These are phyloP conservation scores for Dromas ardeola DNA, from an alignment of 2,113 vertebrate genomes.

Conservation along the genomic window DNA sequence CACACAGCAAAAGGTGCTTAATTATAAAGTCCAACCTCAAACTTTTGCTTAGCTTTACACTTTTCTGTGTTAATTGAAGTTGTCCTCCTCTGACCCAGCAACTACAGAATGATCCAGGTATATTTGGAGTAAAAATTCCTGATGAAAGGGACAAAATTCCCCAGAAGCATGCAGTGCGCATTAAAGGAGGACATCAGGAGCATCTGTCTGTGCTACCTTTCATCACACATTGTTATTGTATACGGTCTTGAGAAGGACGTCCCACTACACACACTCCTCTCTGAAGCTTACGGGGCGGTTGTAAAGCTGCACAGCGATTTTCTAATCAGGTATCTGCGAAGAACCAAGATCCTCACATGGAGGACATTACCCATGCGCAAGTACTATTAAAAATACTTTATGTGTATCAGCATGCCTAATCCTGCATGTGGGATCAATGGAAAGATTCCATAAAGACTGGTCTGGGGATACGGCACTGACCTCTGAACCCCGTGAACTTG, in stretches of 20 bases:
- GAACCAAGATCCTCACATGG: background rate
- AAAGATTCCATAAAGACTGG: background rate
- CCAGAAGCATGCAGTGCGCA: background rate
- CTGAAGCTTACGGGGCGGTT: background rate
- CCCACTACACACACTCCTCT: background rate
- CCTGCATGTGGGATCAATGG: background rate
- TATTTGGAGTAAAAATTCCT: background rate
- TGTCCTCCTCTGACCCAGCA: background rate
- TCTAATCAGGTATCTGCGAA: background rate
- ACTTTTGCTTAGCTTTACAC: background rate
- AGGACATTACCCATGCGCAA: background rate
- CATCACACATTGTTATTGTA: background rate
- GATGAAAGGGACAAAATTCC: background rate
- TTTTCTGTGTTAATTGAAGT: background rate
- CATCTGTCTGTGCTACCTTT: background rate
- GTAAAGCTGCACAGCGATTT: background rate
- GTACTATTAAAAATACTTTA: background rate
- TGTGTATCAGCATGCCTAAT: background rate
- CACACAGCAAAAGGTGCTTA: background rate
- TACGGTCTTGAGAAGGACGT: accelerated
- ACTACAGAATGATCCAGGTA: background rate
- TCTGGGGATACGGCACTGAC: background rate
- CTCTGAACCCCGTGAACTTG: background rate
- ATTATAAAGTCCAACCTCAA: background rate
- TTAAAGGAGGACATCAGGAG: background rate